These are phyloP conservation scores for Alligator mississippiensis DNA, from an alignment of 2,113 vertebrate species.

Conservation along the genomic window DNA sequence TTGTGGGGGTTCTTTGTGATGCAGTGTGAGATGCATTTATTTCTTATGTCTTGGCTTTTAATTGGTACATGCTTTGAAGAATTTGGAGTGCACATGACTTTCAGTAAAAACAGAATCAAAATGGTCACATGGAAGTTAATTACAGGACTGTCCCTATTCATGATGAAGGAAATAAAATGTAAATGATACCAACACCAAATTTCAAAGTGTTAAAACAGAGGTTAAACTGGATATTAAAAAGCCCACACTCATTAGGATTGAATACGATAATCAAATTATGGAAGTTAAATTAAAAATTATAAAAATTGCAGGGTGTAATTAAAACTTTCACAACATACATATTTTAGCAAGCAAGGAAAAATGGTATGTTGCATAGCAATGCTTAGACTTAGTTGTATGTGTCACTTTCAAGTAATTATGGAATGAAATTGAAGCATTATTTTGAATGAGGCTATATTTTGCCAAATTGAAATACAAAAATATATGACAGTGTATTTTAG, in stretches of 20 bases:
- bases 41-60: too few species aligned
- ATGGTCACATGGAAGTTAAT: neutral
- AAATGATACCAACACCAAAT: neutral
- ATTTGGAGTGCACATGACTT: neutral
- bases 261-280: neutral
- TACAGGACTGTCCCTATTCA: neutral
- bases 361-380: neutral
- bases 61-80: too few species aligned
- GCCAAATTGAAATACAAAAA: neutral
- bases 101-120: neutral
- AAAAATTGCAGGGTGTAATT: neutral
- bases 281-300: neutral
- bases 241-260: neutral
- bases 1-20: neutral
- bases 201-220: neutral
- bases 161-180: neutral
- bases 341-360: neutral
- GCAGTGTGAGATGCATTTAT: neutral
- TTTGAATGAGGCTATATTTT: neutral
- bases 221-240: neutral
- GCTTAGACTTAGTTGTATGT: neutral
- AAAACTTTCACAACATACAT: neutral
- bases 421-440: neutral
- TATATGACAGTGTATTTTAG: neutral
- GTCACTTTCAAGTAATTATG: neutral